Percentiles rank a stretch among this genome's conserved stretches.
These are phyloP conservation scores for Drosophila parabipectinata DNA, from an alignment of 1,140 invertebrate species.

Conservation along the genomic window DNA sequence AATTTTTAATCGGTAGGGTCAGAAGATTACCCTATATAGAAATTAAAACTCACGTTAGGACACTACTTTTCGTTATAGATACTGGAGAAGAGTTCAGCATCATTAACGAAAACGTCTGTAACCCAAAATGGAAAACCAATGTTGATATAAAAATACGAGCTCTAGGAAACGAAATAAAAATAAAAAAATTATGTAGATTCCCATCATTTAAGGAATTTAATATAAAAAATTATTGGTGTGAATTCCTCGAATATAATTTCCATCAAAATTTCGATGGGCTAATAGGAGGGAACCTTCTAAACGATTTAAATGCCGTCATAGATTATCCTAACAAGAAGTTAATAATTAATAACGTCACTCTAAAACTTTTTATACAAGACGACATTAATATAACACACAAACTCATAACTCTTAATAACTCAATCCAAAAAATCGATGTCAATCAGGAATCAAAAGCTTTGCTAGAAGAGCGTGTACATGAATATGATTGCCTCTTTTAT, in stretches of 20 bases:
- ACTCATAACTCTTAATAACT: constrained; percentile 3
- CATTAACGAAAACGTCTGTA: too few relatives aligned
- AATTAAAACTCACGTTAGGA: neutral
- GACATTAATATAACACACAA: constrained; percentile 6
- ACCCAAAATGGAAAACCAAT: too few relatives aligned
- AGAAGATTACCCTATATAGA: constrained; percentile 19
- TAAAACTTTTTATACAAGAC: constrained; percentile 4
- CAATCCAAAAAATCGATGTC: constrained; percentile 11
- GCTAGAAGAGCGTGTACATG: constrained; percentile 1
- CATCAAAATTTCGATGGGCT: neutral
- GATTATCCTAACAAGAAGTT: neutral
- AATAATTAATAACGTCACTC: neutral
- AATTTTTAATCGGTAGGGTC: constrained; percentile 13
- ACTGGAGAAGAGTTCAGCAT: too few relatives aligned
- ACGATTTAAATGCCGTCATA: neutral
- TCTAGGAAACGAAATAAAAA: neutral
- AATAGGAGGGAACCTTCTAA: neutral
- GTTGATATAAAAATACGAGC: too few relatives aligned
- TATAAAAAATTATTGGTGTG: neutral
- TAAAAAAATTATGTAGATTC: constrained; percentile 1
- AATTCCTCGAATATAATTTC: neutral
- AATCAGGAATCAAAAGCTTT: neutral
- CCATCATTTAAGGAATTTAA: constrained; percentile 1
- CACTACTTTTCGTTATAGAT: too few relatives aligned
- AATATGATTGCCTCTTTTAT: constrained; percentile 7